These are phyloP conservation scores for Pararge aegeria DNA, from an alignment of 1,140 invertebrate species.

Conservation along the genomic window DNA sequence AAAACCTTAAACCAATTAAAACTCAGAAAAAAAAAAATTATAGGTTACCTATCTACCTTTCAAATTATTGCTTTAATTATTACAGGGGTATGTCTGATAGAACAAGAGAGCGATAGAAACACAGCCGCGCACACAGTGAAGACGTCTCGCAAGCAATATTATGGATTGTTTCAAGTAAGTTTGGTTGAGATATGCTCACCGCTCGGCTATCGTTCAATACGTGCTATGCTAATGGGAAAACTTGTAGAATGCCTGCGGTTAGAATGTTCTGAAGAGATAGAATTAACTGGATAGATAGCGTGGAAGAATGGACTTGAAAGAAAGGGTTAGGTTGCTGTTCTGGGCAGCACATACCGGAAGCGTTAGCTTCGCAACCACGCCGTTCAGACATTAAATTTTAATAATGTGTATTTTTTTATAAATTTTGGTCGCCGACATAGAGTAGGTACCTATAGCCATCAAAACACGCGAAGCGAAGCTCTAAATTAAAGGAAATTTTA, in stretches of 20 bases:
- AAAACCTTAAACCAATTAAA: too few species aligned
- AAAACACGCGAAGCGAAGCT: too few species aligned
- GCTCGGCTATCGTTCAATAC: not conserved
- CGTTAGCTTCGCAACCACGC: too few species aligned
- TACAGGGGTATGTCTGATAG: conserved; percentile 86
- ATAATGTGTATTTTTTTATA: too few species aligned
- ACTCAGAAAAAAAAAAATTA: too few species aligned
- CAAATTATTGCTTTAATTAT: conserved; percentile 6
- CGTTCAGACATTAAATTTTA: too few species aligned
- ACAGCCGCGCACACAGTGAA: conserved; percentile 82
- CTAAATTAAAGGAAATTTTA: too few species aligned
- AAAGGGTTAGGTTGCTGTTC: too few species aligned
- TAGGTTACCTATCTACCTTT: not conserved
- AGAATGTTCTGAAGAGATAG: not conserved
- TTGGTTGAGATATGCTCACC: not conserved
- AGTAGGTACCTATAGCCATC: too few species aligned
- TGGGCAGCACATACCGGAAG: too few species aligned
- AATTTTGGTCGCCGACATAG: too few species aligned
- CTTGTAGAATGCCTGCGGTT: conserved; percentile 1
- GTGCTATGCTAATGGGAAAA: conserved; percentile 4
- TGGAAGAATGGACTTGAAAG: not conserved
- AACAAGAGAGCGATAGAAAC: conserved; percentile 84
- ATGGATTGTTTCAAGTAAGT: conserved; percentile 85
- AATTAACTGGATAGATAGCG: not conserved
- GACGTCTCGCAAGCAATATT: conserved; percentile 83